phyloP scores from a whole-genome alignment of 1,140 invertebrate genomes.

The Neodiprion fabricii region DNA sequence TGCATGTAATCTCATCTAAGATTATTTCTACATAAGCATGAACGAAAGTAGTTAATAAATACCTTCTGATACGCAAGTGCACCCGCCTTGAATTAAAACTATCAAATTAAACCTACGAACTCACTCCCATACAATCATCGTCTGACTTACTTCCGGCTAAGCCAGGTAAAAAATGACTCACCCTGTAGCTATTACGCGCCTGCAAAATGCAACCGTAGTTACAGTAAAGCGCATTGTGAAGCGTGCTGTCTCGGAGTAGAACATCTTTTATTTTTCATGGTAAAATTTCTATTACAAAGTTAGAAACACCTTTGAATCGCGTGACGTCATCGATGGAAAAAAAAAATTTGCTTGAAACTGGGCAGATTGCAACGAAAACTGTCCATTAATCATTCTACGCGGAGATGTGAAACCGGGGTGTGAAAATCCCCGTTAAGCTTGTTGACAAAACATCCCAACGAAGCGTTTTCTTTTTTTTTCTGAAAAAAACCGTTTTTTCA shows the following conservation, averaged over 20 bases:
- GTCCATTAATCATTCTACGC: neutral
- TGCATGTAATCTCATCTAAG: constrained; percentile 7
- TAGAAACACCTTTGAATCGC: no score
- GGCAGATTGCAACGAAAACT: neutral
- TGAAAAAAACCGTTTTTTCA: constrained; percentile 32
- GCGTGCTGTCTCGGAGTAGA: neutral
- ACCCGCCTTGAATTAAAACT: neutral
- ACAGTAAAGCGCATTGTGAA: neutral
- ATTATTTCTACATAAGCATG: constrained; percentile 4
- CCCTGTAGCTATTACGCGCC: neutral
- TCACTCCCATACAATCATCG: neutral
- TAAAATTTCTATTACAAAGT: no score
- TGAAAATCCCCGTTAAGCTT: constrained; percentile 31
- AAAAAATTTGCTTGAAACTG: neutral
- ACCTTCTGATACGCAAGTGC: neutral
- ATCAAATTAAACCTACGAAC: neutral
- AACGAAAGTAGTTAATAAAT: constrained; percentile 13
- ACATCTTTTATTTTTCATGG: no score
- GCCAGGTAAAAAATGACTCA: neutral
- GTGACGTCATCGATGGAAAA: neutral
- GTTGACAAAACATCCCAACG: constrained; percentile 13
- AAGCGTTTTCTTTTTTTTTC: constrained; percentile 29
- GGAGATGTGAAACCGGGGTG: constrained; percentile 31
- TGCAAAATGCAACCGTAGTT: neutral
- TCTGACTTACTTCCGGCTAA: neutral